phyloP scores from a whole-genome alignment of 2,888 invertebrate genomes.

The Synergus laeviventris region DNA sequence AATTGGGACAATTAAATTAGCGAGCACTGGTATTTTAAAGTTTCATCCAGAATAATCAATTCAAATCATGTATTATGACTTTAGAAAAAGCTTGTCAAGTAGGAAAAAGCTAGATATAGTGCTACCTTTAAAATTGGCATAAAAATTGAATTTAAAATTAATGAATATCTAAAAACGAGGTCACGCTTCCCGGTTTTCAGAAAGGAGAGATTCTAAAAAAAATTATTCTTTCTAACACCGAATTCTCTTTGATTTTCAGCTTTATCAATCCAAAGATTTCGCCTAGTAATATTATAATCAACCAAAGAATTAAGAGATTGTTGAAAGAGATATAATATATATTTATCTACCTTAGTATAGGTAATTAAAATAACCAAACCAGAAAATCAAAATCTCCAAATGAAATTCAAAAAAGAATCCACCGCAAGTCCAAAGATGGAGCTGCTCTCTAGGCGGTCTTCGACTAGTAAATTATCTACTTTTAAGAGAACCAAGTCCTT shows the following conservation, averaged over 20 bases:
- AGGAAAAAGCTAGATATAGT: neutral
- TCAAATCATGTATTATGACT: neutral
- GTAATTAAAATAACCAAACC: conserved; percentile 3
- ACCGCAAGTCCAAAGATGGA: conserved; percentile 69
- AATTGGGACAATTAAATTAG: neutral
- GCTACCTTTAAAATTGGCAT: neutral
- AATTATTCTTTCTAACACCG: neutral
- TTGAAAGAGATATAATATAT: conserved; percentile 11
- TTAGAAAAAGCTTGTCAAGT: neutral
- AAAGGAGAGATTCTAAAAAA: conserved; percentile 10
- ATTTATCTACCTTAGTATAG: conserved; percentile 26
- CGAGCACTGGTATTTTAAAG: neutral
- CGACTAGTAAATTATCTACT: conserved; percentile 61
- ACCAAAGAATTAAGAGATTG: conserved; percentile 21
- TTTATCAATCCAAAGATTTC: conserved; percentile 34
- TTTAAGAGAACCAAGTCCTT: conserved; percentile 72
- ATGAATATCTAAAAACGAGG: neutral
- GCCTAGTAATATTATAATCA: conserved; percentile 23
- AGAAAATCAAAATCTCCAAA: conserved; percentile 55
- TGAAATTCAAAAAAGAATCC: conserved; percentile 68
- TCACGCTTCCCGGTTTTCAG: conserved; percentile 31
- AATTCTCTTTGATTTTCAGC: conserved; percentile 30
- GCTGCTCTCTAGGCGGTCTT: conserved; percentile 62
- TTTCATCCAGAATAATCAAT: neutral
- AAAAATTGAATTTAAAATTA: neutral